Evolutionary conservation across 2,888 invertebrate genomes (phyloP).

Genomic region (Priocnemis perturbator): DNA sequence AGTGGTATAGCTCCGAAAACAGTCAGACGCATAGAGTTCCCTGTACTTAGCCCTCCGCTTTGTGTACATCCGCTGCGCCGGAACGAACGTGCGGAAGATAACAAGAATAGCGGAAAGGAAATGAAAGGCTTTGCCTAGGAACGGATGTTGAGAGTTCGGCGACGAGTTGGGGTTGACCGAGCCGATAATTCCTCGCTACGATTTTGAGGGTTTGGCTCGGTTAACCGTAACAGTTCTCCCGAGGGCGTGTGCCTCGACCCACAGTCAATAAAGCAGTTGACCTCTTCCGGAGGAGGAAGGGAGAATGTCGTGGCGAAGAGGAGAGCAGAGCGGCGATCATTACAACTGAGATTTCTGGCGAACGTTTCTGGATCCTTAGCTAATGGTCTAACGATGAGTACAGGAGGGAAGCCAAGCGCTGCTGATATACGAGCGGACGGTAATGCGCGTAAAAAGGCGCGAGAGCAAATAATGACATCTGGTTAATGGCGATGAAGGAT

Average conservation of each 20-base stretch:
- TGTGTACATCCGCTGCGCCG: too few relatives aligned
- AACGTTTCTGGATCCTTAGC: constrained; percentile 30
- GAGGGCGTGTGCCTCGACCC: constrained; percentile 60
- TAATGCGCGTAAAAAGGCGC: neutral
- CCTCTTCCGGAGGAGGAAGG: constrained; percentile 54
- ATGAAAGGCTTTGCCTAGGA: neutral
- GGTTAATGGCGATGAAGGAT: neutral
- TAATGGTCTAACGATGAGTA: constrained; percentile 27
- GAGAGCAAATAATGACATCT: constrained; percentile 3
- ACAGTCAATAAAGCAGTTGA: constrained; percentile 63
- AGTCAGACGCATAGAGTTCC: too few relatives aligned
- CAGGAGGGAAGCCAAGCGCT: neutral
- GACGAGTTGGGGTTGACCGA: constrained; percentile 50
- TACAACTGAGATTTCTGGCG: constrained; percentile 32
- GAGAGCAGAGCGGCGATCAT: constrained; percentile 35
- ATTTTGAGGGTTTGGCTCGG: constrained; percentile 63
- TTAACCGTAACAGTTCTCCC: constrained; percentile 64
- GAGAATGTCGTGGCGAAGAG: constrained; percentile 23
- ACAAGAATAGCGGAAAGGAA: neutral
- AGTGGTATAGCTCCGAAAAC: too few relatives aligned
- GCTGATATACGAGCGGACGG: neutral
- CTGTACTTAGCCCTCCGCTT: too few relatives aligned
- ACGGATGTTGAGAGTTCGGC: too few relatives aligned
- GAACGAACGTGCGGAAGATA: too few relatives aligned
- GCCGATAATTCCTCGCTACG: constrained; percentile 63